phyloP scores from a whole-genome alignment of 2,113 vertebrate genomes.

The Muscicapa adusta region DNA sequence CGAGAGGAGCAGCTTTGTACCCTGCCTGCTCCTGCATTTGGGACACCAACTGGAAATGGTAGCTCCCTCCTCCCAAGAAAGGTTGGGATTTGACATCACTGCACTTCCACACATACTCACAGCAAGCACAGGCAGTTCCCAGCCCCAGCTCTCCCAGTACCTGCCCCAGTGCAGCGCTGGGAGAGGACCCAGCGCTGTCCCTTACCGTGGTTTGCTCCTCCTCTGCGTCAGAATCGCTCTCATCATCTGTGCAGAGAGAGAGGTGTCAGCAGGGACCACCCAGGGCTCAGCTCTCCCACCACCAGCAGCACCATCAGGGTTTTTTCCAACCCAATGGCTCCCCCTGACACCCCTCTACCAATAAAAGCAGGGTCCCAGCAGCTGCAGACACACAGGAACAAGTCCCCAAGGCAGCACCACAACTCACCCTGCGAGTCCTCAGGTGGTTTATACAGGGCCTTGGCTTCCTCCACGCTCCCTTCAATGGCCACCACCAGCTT shows the following conservation, averaged over 20 bases:
- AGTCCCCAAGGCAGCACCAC: too few species aligned
- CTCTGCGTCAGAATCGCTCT: constrained; percentile 94
- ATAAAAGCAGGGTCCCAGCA: background rate
- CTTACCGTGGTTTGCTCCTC: constrained; percentile 97
- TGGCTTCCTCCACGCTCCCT: constrained; percentile 95
- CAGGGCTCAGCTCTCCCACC: background rate
- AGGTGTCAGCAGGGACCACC: background rate
- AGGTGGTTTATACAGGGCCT: constrained; percentile 91
- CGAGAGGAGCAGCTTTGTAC: background rate
- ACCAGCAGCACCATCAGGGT: background rate
- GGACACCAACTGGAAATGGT: background rate
- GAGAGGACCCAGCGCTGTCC: fast-evolving
- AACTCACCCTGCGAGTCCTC: constrained; percentile 93
- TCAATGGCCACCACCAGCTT: constrained; percentile 86
- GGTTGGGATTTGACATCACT: fast-evolving
- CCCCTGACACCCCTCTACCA: background rate
- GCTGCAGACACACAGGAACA: background rate
- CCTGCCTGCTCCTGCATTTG: background rate
- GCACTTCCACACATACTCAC: background rate
- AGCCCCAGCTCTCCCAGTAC: background rate
- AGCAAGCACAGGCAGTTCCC: fast-evolving
- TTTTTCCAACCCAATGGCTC: background rate
- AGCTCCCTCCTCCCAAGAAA: background rate
- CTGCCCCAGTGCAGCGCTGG: fast-evolving
- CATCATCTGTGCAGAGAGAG: constrained; percentile 82